Conservation (phyloP, 1,140 invertebrate species). For the Anoplophora glabripennis region DNA sequence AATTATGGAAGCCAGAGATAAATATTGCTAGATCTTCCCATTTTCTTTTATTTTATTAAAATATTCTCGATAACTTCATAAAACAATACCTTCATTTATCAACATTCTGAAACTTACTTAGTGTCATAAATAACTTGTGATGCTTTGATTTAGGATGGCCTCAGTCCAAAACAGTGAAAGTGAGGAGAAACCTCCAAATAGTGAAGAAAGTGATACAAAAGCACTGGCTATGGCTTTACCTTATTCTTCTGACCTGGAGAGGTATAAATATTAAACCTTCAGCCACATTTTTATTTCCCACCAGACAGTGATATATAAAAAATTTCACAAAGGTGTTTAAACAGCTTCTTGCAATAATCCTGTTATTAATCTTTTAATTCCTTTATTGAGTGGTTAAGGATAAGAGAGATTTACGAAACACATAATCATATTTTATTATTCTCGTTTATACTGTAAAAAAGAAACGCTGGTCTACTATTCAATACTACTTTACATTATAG, state of each 20-base stretch:
- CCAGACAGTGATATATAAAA: neutral
- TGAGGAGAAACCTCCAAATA: constrained; percentile 33
- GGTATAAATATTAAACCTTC: constrained; percentile 31
- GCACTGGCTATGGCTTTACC: constrained; percentile 31
- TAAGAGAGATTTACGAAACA: no score
- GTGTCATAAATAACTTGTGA: no score
- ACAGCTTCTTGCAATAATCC: no score
- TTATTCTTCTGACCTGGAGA: constrained; percentile 37
- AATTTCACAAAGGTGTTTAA: neutral
- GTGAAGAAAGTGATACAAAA: constrained; percentile 38
- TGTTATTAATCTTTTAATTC: no score
- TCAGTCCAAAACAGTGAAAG: constrained; percentile 24
- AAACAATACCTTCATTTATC: neutral
- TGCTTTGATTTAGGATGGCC: constrained; percentile 30
- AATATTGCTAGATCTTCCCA: neutral
- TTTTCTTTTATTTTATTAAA: neutral
- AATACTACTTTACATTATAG: no score
- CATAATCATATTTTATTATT: no score
- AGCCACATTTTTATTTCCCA: constrained; percentile 13
- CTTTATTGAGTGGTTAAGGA: no score
- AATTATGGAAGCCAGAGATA: neutral
- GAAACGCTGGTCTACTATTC: no score
- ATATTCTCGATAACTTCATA: neutral
- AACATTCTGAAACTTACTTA: neutral
- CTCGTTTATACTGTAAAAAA: no score